Percentiles rank a stretch among this genome's conserved stretches.
Evolutionary conservation across 1,140 invertebrate species (phyloP).

Genomic region (Meteorus sp.): DNA sequence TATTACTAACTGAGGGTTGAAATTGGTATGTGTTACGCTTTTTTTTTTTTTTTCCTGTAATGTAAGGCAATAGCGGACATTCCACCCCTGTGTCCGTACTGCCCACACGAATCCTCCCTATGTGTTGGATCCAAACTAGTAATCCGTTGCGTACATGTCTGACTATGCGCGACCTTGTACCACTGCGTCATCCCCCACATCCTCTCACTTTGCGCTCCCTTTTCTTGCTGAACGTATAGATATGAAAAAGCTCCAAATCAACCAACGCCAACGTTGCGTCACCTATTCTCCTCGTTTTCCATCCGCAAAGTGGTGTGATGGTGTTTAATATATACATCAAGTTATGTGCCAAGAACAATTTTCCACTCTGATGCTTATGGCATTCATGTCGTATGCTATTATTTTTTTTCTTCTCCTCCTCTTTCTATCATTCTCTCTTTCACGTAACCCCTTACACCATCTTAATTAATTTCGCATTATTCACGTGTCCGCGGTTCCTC

Average conservation of each 20-base stretch:
- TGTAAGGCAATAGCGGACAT: slow-evolving; percentile 8
- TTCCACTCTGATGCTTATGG: slow-evolving; percentile 28
- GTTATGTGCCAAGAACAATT: slow-evolving; percentile 26
- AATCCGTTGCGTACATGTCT: slow-evolving; percentile 36
- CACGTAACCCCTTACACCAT: slow-evolving; percentile 13
- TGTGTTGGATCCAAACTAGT: slow-evolving; percentile 24
- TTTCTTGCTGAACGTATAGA: no score
- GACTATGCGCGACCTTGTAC: slow-evolving; percentile 36
- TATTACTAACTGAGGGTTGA: no score
- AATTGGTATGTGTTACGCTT: no score
- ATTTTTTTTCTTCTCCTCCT: slow-evolving; percentile 22
- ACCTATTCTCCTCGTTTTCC: background rate
- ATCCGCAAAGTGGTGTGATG: background rate
- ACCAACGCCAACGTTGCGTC: no score
- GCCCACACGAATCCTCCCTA: slow-evolving; percentile 10
- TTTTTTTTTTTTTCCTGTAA: background rate
- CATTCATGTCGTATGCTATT: slow-evolving; percentile 19
- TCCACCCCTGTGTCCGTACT: slow-evolving; percentile 1
- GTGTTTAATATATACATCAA: slow-evolving; percentile 9
- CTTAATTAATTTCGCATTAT: slow-evolving; percentile 40
- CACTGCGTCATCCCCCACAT: slow-evolving; percentile 23
- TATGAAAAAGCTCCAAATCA: slow-evolving; percentile 3
- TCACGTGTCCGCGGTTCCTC: no score
- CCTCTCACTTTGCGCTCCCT: background rate
- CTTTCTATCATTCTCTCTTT: background rate